A percentile compares a stretch with the other conserved stretches of the same genome.
These are phyloP conservation scores for Eristalis pertinax DNA, from an alignment of 2,888 invertebrate genomes.

Conservation along the genomic window DNA sequence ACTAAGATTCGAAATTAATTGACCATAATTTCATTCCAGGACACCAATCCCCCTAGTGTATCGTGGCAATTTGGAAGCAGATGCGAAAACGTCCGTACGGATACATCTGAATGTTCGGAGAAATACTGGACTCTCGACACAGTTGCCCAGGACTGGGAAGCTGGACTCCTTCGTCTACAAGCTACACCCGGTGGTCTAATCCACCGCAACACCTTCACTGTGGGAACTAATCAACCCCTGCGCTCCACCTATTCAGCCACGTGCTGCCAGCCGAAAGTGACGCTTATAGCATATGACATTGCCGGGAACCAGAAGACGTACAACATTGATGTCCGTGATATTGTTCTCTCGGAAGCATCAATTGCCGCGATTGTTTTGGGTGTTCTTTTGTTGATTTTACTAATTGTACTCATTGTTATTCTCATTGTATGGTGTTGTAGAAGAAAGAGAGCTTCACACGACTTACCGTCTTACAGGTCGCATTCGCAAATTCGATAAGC, in stretches of 20 bases:
- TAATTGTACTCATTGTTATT: conserved; percentile 84
- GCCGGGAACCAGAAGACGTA: conserved; percentile 86
- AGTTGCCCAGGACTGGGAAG: conserved; percentile 85
- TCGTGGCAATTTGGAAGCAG: conserved; percentile 86
- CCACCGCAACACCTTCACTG: conserved; percentile 85
- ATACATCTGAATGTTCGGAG: conserved; percentile 84
- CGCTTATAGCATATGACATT: conserved; percentile 87
- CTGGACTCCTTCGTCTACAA: conserved; percentile 85
- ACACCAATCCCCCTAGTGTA: conserved; percentile 84
- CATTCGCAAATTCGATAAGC: conserved; percentile 74
- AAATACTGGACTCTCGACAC: conserved; percentile 88
- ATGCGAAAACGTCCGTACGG: conserved; percentile 82
- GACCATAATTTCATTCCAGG: conserved; percentile 75
- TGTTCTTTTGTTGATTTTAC: conserved; percentile 84
- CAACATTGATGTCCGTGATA: conserved; percentile 84
- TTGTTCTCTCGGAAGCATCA: conserved; percentile 80
- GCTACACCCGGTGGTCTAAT: conserved; percentile 85
- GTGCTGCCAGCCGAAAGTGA: conserved; percentile 87
- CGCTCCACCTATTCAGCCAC: conserved; percentile 86
- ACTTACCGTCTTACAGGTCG: conserved; percentile 84
- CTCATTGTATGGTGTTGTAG: conserved; percentile 85
- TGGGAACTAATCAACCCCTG: conserved; percentile 87
- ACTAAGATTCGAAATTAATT: not conserved
- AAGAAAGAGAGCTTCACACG: conserved; percentile 83
- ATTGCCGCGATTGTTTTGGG: conserved; percentile 89